phyloP scores from a whole-genome alignment of 1,140 invertebrate genomes.

The Hesperophylax magnus region DNA sequence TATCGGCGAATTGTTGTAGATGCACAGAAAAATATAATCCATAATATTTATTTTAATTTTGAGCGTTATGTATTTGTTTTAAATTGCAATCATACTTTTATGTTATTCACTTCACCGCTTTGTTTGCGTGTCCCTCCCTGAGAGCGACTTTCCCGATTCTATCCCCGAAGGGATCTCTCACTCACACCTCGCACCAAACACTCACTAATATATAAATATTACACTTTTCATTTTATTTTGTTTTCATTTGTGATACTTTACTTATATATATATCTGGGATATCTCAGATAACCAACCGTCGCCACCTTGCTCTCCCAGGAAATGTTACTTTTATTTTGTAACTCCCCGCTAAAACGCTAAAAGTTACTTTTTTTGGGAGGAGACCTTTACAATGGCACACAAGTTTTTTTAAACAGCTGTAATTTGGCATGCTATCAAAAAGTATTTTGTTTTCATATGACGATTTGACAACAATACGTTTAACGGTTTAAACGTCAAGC shows the following conservation, averaged over 20 bases:
- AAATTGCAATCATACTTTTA: conserved; percentile 50
- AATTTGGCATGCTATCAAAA: conserved; percentile 26
- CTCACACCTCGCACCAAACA: conserved; percentile 54
- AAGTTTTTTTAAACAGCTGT: not conserved
- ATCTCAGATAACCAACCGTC: not conserved
- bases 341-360: conserved; percentile 16
- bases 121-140: conserved; percentile 50
- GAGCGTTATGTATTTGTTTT: conserved; percentile 27
- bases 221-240: conserved; percentile 38
- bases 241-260: conserved; percentile 14
- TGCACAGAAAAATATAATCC: conserved; percentile 35
- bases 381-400: not conserved
- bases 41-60: conserved; percentile 17
- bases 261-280: not conserved
- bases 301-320: conserved; percentile 4
- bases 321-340: not conserved
- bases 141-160: conserved; percentile 57
- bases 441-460: conserved; percentile 5
- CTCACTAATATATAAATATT: conserved; percentile 51
- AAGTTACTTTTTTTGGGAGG: conserved; percentile 5
- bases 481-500: conserved; percentile 3
- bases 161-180: conserved; percentile 51
- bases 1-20: conserved; percentile 7
- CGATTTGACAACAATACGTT: not conserved
- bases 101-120: conserved; percentile 54